A percentile compares a stretch with the other conserved stretches of the same genome.
Conservation (phyloP, 2,797 vertebrate species). For the Anguilla megastoma region DNA sequence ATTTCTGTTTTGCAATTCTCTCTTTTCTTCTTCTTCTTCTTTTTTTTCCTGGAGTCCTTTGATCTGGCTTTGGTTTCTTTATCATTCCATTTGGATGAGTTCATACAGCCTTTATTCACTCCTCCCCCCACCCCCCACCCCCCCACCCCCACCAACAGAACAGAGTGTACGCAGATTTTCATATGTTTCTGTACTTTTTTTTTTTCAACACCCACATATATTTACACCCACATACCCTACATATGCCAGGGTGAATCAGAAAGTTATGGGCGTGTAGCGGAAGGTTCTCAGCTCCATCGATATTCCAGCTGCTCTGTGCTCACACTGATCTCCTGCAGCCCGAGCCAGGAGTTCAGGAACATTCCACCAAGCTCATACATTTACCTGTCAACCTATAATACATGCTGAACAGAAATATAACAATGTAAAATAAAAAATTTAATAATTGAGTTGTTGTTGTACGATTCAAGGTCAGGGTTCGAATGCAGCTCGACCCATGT, state of each 20-base stretch:
- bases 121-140: background rate
- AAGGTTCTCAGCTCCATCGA: slow-evolving; percentile 26
- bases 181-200: slow-evolving; percentile 53
- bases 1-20: slow-evolving; percentile 78
- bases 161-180: slow-evolving; percentile 52
- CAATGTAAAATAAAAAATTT: background rate
- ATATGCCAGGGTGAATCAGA: slow-evolving; percentile 36
- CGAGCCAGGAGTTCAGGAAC: background rate
- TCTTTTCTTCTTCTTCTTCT: slow-evolving; percentile 35
- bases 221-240: slow-evolving; percentile 35
- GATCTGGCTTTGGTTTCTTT: slow-evolving; percentile 84
- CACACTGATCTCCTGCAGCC: background rate
- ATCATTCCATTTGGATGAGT: slow-evolving; percentile 80
- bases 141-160: slow-evolving; percentile 34
- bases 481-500: background rate
- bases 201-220: slow-evolving; percentile 31
- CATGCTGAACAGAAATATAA: background rate
- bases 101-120: slow-evolving; percentile 70
- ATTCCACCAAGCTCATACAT: background rate
- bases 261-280: slow-evolving; percentile 29
- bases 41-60: slow-evolving; percentile 64
- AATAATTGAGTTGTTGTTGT: background rate
- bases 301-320: slow-evolving; percentile 17
- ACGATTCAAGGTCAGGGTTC: background rate
- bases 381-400: background rate